These are phyloP conservation scores for Tipula lateralis DNA, from an alignment of 2,888 invertebrate genomes.

Conservation along the genomic window DNA sequence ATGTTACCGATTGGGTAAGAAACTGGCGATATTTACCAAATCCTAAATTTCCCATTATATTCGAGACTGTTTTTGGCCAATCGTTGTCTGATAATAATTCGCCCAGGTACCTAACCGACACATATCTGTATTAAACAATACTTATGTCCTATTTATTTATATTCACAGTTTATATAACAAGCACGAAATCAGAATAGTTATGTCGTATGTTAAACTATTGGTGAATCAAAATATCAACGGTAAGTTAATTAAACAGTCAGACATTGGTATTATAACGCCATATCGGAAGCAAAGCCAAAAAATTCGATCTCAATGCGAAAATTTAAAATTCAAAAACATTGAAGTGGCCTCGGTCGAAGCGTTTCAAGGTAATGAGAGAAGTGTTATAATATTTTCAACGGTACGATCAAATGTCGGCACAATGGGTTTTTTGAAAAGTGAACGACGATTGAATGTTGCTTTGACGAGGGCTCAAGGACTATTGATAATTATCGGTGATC, in stretches of 20 bases:
- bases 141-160: neutral
- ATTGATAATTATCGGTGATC: neutral
- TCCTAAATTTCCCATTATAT: slow-evolving; percentile 54
- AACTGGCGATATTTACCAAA: slow-evolving; percentile 50
- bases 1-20: slow-evolving; percentile 39
- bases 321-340: slow-evolving; percentile 47
- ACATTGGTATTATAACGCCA: slow-evolving; percentile 59
- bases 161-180: slow-evolving; percentile 54
- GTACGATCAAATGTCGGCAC: slow-evolving; percentile 58
- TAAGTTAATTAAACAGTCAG: slow-evolving; percentile 45
- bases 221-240: slow-evolving; percentile 50
- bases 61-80: slow-evolving; percentile 56
- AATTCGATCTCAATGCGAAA: slow-evolving; percentile 44
- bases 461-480: slow-evolving; percentile 54
- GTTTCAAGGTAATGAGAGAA: slow-evolving; percentile 82
- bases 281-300: slow-evolving; percentile 50
- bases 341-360: slow-evolving; percentile 79
- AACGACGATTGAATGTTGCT: slow-evolving; percentile 58
- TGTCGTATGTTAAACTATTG: slow-evolving; percentile 56
- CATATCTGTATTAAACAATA: neutral
- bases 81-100: slow-evolving; percentile 53
- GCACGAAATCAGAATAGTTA: slow-evolving; percentile 55
- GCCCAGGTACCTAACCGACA: slow-evolving; percentile 46
- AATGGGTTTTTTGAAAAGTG: slow-evolving; percentile 42
- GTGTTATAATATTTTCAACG: slow-evolving; percentile 74